Conservation (phyloP, 2,113 vertebrate species). For the Pandion haliaetus region DNA sequence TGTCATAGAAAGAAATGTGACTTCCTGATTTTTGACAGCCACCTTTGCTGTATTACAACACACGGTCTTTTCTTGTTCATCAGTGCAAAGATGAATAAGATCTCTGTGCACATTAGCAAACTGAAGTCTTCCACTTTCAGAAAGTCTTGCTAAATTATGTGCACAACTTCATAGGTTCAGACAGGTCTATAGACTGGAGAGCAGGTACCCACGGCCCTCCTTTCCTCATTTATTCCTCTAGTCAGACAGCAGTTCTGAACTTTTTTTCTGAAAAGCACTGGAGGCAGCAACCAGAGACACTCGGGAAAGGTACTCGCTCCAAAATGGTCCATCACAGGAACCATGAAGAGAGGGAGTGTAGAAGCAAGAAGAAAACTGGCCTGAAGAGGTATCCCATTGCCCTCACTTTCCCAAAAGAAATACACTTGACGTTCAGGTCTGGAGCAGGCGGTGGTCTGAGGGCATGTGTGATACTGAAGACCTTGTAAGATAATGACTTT, state of each 20-base stretch:
- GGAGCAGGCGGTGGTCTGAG: background rate
- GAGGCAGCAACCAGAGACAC: background rate
- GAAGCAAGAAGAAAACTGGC: background rate
- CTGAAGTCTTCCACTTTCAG: background rate
- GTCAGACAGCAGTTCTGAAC: background rate
- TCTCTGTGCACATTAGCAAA: background rate
- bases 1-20: constrained; percentile 8
- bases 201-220: background rate
- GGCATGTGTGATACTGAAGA: background rate
- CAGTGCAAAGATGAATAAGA: background rate
- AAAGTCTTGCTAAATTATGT: background rate
- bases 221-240: background rate
- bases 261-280: background rate
- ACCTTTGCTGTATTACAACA: background rate
- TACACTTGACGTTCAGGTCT: background rate
- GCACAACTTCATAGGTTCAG: background rate
- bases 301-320: background rate
- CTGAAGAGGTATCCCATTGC: background rate
- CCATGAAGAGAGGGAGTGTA: background rate
- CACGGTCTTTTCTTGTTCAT: background rate
- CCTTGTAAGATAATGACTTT: background rate
- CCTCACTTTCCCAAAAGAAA: background rate
- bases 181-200: background rate
- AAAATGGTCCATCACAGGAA: background rate
- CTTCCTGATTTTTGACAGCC: background rate